Evolutionary conservation across 2,797 vertebrate genomes (phyloP).

Genomic region (Coluber constrictor): DNA sequence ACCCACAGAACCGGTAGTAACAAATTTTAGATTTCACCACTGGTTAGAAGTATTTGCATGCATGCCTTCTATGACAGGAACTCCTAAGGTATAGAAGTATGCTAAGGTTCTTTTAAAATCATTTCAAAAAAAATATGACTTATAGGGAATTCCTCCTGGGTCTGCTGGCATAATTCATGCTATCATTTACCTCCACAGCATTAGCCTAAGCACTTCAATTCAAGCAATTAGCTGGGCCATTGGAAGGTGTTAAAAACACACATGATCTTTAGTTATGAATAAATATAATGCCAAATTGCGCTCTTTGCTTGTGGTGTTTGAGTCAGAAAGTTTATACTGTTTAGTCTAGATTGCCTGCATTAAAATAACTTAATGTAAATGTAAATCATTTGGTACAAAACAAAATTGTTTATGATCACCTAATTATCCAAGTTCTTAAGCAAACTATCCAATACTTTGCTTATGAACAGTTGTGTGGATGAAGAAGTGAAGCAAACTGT

Average conservation of each 20-base stretch:
- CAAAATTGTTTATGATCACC: neutral
- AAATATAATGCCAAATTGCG: neutral
- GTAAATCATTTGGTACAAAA: neutral
- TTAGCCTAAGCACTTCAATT: neutral
- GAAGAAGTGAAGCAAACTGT: neutral
- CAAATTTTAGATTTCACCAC: too few relatives aligned
- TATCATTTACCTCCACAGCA: neutral
- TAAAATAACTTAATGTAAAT: neutral
- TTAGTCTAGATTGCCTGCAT: neutral
- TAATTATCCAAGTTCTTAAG: neutral
- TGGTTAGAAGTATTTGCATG: neutral
- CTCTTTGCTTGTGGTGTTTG: neutral
- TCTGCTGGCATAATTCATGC: neutral
- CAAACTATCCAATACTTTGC: neutral
- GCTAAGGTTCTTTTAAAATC: neutral
- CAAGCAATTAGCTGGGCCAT: neutral
- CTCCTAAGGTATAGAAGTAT: conserved; percentile 23
- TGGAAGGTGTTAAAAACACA: neutral
- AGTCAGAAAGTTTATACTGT: neutral
- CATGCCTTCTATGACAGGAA: neutral
- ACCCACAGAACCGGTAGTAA: too few relatives aligned
- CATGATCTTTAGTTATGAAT: neutral
- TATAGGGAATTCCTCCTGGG: neutral
- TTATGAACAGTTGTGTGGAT: neutral
- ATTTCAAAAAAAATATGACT: conserved; percentile 19